Conservation (phyloP, 1,140 invertebrate species). For the Penaeus vannamei region DNA sequence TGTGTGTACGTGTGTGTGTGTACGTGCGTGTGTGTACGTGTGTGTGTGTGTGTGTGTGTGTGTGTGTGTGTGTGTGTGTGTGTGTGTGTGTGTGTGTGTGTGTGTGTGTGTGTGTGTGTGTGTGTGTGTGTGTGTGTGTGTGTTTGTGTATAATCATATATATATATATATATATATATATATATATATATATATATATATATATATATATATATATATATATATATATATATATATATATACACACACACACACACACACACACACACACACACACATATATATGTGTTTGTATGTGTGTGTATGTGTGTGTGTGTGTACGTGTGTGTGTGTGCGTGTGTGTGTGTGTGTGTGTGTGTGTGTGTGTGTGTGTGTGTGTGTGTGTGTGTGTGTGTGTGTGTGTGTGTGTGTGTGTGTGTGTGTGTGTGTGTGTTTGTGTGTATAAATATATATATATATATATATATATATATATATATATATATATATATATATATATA, state of each 20-base stretch:
- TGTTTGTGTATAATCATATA: too few relatives aligned
- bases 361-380: constrained; percentile 6
- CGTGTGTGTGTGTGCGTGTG: constrained; percentile 10
- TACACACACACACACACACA: too few relatives aligned
- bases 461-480: constrained; percentile 7
- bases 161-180: constrained; percentile 7
- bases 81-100: constrained; percentile 11
- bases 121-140: constrained; percentile 3
- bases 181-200: constrained; percentile 6
- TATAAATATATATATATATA: background rate
- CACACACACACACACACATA: too few relatives aligned
- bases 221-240: too few relatives aligned
- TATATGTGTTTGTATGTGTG: constrained; percentile 6
- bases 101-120: constrained; percentile 11
- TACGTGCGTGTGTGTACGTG: background rate
- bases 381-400: constrained; percentile 11
- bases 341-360: constrained; percentile 5
- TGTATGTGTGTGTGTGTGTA: constrained; percentile 11
- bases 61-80: constrained; percentile 11
- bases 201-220: constrained; percentile 16
- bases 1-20: background rate
- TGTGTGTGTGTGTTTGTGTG: too few relatives aligned
- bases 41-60: constrained; percentile 3
- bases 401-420: constrained; percentile 11
- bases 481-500: constrained; percentile 6